Conservation (phyloP, 2,888 invertebrate genomes). For the Temnothorax ravouxi region DNA sequence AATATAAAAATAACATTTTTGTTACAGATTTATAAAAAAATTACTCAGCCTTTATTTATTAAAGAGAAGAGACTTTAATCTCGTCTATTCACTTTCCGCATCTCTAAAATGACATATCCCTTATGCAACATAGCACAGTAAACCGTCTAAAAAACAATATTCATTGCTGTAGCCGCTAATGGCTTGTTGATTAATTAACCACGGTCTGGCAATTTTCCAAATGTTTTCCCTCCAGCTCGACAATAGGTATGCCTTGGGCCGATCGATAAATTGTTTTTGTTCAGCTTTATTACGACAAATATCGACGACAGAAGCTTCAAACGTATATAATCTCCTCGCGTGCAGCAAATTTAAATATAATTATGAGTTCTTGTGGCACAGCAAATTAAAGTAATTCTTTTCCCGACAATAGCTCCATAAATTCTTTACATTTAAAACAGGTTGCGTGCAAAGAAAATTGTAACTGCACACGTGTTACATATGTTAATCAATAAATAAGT, state of each 20-base stretch:
- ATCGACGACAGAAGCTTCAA: conserved; percentile 23
- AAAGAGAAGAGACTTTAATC: conserved; percentile 12
- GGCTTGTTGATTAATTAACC: conserved; percentile 75
- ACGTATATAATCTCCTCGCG: conserved; percentile 23
- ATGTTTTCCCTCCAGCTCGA: conserved; percentile 55
- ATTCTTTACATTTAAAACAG: background rate
- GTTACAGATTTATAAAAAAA: background rate
- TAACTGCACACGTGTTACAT: background rate
- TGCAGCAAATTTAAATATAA: background rate
- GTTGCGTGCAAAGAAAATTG: background rate
- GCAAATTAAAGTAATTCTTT: background rate
- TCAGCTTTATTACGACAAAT: conserved; percentile 61
- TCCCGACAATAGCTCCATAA: background rate
- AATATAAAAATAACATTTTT: background rate
- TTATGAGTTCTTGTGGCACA: background rate
- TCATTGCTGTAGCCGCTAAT: conserved; percentile 70
- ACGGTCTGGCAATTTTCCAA: conserved; percentile 70
- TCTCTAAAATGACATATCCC: conserved; percentile 24
- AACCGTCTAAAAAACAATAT: conserved; percentile 66
- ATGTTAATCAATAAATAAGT: conserved; percentile 2
- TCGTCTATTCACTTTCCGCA: background rate
- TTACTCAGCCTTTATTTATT: background rate
- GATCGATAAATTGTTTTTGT: conserved; percentile 67
- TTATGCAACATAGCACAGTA: conserved; percentile 1
- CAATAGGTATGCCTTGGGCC: conserved; percentile 61